These are phyloP conservation scores for Dryoscopus gambensis DNA, from an alignment of 2,113 vertebrate species.

Conservation along the genomic window DNA sequence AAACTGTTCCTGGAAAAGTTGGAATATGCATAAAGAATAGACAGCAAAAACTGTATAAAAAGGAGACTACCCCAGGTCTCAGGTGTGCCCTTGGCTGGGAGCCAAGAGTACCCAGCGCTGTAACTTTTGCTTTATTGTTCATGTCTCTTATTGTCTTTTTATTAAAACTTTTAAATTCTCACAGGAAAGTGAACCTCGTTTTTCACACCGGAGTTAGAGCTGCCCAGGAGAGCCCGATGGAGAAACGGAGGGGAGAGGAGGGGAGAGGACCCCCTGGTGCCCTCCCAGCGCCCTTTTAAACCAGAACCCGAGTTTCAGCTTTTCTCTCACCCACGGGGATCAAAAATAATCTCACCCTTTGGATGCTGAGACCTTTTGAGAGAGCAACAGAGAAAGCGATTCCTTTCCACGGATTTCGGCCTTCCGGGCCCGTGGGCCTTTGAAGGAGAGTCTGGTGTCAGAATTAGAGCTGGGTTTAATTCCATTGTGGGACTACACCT, in stretches of 20 bases:
- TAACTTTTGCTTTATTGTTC: too few relatives aligned
- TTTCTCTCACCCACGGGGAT: not conserved
- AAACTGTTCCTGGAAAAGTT: too few relatives aligned
- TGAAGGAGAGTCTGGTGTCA: not conserved
- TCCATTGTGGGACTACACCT: not conserved
- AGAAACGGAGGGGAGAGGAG: not conserved
- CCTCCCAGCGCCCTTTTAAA: not conserved
- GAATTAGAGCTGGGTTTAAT: not conserved
- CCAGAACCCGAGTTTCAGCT: not conserved
- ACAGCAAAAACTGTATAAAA: too few relatives aligned
- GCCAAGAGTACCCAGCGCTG: too few relatives aligned
- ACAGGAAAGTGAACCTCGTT: too few relatives aligned
- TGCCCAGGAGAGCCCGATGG: not conserved
- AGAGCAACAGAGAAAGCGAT: accelerated
- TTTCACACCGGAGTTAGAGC: not conserved
- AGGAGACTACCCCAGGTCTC: too few relatives aligned
- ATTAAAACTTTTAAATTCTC: too few relatives aligned
- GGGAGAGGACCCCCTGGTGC: not conserved
- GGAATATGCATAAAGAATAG: too few relatives aligned
- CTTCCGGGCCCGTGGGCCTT: not conserved
- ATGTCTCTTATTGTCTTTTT: too few relatives aligned
- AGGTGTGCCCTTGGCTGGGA: too few relatives aligned
- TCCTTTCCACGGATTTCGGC: not conserved
- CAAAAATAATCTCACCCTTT: not conserved
- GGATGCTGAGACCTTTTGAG: not conserved